Evolutionary conservation across 2,113 vertebrate genomes (phyloP).

Genomic region (Brienomyrus brachyistius): DNA sequence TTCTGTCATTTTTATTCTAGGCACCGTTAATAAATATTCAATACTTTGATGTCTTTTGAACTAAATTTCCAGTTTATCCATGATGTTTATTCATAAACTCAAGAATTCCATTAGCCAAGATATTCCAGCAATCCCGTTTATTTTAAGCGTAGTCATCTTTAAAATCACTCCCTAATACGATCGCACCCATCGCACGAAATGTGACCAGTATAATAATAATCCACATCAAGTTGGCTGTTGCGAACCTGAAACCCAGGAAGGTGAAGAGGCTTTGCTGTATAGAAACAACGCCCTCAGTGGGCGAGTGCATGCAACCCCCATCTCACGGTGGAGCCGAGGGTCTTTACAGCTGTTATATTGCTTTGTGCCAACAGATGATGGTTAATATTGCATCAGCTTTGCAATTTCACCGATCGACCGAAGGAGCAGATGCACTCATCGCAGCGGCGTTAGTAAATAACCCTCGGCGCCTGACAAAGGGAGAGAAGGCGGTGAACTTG

Average conservation of each 20-base stretch:
- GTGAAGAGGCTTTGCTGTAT: neutral
- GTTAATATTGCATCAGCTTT: neutral
- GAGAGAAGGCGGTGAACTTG: slow-evolving; percentile 9
- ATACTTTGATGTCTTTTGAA: neutral
- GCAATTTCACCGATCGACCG: neutral
- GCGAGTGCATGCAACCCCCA: neutral
- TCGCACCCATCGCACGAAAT: neutral
- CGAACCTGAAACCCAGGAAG: neutral
- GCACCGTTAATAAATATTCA: neutral
- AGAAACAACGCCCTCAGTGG: slow-evolving; percentile 13
- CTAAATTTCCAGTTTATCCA: neutral
- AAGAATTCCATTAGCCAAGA: neutral
- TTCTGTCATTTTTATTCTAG: neutral
- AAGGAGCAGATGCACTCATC: neutral
- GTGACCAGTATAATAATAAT: neutral
- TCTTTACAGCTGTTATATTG: neutral
- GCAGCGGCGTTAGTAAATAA: neutral
- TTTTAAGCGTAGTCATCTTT: neutral
- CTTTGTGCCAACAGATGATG: neutral
- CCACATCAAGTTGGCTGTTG: neutral
- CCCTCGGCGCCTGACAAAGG: neutral
- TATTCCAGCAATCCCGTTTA: neutral
- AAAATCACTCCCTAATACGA: neutral
- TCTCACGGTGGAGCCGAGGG: neutral
- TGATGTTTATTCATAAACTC: neutral